These are phyloP conservation scores for Palythoa heliodiscus DNA, from an alignment of 92 coral and sea anemone species.

Conservation along the genomic window DNA sequence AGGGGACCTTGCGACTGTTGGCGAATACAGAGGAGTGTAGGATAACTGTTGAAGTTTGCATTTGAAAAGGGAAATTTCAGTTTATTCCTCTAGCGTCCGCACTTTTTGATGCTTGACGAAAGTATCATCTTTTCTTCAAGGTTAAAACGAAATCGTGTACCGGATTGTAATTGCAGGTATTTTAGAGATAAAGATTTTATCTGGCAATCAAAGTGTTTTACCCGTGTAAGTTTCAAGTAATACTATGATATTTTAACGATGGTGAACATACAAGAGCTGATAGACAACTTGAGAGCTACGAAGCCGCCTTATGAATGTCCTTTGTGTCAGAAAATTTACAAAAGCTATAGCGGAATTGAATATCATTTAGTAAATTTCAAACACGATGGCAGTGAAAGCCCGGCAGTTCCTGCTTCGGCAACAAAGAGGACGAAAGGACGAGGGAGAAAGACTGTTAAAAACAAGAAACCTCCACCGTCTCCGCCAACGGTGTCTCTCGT, in stretches of 20 bases:
- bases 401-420: constrained; percentile 70
- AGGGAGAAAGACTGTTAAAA: constrained; percentile 89
- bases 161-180: constrained; percentile 30
- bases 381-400: constrained; percentile 93
- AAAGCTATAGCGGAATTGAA: constrained; percentile 99
- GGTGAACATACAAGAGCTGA: constrained; percentile 94
- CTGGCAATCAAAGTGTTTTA: constrained; percentile 13
- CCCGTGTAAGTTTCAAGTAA: constrained; percentile 21
- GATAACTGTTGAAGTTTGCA: constrained; percentile 16
- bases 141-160: constrained; percentile 61
- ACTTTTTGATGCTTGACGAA: constrained; percentile 64
- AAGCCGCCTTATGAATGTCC: constrained; percentile 99
- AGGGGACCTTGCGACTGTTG: constrained; percentile 6
- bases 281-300: constrained; percentile 92
- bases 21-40: constrained; percentile 9
- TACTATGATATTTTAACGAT: constrained; percentile 69
- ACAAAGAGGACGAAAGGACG: constrained; percentile 89
- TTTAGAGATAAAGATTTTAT: constrained; percentile 47
- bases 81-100: background rate
- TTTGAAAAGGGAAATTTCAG: constrained; percentile 6
- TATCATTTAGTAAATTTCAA: constrained; percentile 95
- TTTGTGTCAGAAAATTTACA: constrained; percentile 98
- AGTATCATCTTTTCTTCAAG: constrained; percentile 59
- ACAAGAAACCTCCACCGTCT: constrained; percentile 93
- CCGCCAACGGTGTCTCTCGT: constrained; percentile 92